Percentiles rank a stretch among this genome's conserved stretches.
Evolutionary conservation across 2,113 vertebrate genomes (phyloP).

Genomic region (Noctilio leporinus): DNA sequence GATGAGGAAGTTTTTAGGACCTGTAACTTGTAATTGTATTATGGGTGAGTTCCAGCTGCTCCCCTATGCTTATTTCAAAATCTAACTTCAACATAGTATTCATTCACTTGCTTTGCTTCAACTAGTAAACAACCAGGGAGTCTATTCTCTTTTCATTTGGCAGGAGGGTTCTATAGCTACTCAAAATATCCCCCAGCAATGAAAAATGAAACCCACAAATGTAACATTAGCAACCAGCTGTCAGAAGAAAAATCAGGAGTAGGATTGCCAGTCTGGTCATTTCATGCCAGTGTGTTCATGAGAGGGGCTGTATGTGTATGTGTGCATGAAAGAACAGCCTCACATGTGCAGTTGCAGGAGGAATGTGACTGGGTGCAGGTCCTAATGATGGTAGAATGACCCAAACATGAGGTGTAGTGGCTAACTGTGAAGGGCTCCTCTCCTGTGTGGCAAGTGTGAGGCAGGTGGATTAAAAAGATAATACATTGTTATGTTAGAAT

Average conservation of each 20-base stretch:
- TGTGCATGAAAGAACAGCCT: neutral
- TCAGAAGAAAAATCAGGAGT: constrained; percentile 54
- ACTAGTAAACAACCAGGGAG: constrained; percentile 39
- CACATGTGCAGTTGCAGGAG: neutral
- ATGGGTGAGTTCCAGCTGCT: constrained; percentile 15
- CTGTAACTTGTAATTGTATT: constrained; percentile 57
- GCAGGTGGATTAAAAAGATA: neutral
- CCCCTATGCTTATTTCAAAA: constrained; percentile 34
- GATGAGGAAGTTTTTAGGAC: constrained; percentile 56
- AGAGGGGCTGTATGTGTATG: neutral
- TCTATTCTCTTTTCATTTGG: constrained; percentile 20
- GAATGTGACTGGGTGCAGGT: neutral
- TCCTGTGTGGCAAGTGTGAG: neutral
- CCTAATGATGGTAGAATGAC: constrained; percentile 44
- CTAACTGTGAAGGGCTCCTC: neutral
- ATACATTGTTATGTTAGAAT: neutral
- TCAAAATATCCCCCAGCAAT: constrained; percentile 58
- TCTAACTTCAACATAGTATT: constrained; percentile 18
- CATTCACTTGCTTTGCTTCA: constrained; percentile 38
- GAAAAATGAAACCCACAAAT: constrained; percentile 64
- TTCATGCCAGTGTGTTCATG: neutral
- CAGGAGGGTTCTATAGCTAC: constrained; percentile 15
- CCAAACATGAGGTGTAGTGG: neutral
- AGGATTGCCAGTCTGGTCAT: constrained; percentile 27
- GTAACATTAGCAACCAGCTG: constrained; percentile 63